Percentiles rank a stretch among this genome's conserved stretches.
phyloP scores from a whole-genome alignment of 2,797 vertebrate genomes.

The Anguilla anguilla region DNA sequence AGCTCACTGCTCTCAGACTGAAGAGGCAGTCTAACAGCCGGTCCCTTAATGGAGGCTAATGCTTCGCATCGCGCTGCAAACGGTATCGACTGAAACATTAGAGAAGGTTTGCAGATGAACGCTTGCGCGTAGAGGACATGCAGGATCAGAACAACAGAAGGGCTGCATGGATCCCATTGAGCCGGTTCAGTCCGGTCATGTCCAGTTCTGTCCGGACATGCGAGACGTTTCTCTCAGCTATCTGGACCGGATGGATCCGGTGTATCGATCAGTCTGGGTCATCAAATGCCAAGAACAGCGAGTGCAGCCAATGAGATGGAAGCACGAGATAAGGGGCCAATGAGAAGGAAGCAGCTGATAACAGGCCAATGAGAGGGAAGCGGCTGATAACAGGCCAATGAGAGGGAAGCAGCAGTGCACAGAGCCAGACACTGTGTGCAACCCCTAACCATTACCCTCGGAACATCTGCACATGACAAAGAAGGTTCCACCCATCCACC shows the following conservation, averaged over 20 bases:
- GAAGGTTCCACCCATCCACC: neutral
- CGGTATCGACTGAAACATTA: neutral
- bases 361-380: neutral
- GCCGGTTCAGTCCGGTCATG: too few relatives aligned
- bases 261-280: neutral
- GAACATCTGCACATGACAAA: neutral
- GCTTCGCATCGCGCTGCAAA: neutral
- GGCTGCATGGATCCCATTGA: neutral
- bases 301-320: neutral
- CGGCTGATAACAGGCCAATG: neutral
- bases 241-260: neutral
- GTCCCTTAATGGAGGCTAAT: neutral
- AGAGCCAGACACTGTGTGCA: neutral
- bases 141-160: neutral
- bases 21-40: neutral
- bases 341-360: neutral
- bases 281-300: neutral
- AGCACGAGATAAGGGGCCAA: neutral
- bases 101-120: neutral
- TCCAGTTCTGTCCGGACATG: too few relatives aligned
- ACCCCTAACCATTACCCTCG: neutral
- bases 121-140: neutral
- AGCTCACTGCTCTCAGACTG: neutral
- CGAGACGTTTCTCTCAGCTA: too few relatives aligned
- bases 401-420: neutral